Evolutionary conservation across 2,888 invertebrate species (phyloP), one percentile per base, ranked within the genome.

Genomic region (Chironomus riparius): DNA sequence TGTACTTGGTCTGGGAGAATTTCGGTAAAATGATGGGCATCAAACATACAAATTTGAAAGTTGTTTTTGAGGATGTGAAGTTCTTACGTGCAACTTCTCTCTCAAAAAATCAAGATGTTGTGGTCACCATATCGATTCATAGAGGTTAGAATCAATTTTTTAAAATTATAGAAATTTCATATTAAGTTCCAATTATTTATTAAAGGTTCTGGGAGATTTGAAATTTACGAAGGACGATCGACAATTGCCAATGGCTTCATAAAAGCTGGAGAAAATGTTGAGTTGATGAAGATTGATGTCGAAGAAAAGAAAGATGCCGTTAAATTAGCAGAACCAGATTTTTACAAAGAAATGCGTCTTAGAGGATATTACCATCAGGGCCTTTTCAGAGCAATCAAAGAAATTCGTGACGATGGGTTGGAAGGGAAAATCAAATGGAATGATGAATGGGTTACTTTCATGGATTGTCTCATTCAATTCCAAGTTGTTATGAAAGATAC

Each of bases 391-490:
- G 85, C 87, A 21, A 80, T 89, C 4, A 79, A 82, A 5, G 82
- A 83, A 10, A 81, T 85, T 0, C 85, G 86, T 65, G 82, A 82
- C 72, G 80, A 81, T 71, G 86, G 82, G 2, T 78, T 77, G 0
- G 80, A 79, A 12, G 85, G 83, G 7, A 80, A 78, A 68, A 79
- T 86, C 15, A 70, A 77, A 1, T 90, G 90, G 90, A 82, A 81
- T 6, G 86, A 86, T 77, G 89, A 90, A 79, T 91, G 90, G 90
- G 86, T 89, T 3, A 86, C 89, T 0, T 90, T 89, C 81, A 84
- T 90, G 82, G 91, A 91, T 79, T 88, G 87, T 18, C 87, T 91
- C 86, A 82, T 91, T 65, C 91, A 91, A 80, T 85, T 88, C 79
- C 83, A 86, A 68, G 84, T 89, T 47, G 77, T 88, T 0, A 81